Conservation (phyloP, 2,113 vertebrate species). For the Atlantisia rogersi region DNA sequence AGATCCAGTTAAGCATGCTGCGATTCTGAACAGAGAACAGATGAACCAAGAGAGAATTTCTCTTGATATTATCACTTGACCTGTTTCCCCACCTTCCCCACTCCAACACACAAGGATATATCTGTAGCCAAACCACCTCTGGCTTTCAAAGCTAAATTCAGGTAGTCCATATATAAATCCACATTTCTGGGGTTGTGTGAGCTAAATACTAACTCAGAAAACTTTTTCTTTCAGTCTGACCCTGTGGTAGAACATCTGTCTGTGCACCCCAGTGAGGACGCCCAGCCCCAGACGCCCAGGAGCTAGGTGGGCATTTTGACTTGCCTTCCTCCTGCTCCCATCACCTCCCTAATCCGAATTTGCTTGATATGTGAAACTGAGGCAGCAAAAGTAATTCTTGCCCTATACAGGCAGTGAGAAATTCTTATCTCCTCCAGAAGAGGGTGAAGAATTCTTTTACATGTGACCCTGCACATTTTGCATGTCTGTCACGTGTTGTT, state of each 20-base stretch:
- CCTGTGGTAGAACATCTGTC: background rate
- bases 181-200: background rate
- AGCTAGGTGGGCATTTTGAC: background rate
- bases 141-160: background rate
- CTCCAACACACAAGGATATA: background rate
- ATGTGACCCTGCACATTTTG: background rate
- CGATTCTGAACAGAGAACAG: slow-evolving; percentile 2
- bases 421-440: background rate
- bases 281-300: background rate
- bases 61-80: background rate
- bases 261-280: background rate
- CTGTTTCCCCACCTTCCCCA: background rate
- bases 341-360: background rate
- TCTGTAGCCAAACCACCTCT: background rate
- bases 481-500: accelerated
- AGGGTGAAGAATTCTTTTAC: background rate
- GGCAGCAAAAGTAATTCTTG: background rate
- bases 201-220: background rate
- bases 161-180: background rate
- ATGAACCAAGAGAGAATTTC: background rate
- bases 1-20: background rate
- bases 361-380: background rate
- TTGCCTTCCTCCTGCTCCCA: background rate
- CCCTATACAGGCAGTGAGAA: background rate
- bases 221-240: background rate